Percentiles rank a stretch among this genome's conserved stretches.
Conservation (phyloP, 2,888 invertebrate species). For the Lasioglossum leucozonium region DNA sequence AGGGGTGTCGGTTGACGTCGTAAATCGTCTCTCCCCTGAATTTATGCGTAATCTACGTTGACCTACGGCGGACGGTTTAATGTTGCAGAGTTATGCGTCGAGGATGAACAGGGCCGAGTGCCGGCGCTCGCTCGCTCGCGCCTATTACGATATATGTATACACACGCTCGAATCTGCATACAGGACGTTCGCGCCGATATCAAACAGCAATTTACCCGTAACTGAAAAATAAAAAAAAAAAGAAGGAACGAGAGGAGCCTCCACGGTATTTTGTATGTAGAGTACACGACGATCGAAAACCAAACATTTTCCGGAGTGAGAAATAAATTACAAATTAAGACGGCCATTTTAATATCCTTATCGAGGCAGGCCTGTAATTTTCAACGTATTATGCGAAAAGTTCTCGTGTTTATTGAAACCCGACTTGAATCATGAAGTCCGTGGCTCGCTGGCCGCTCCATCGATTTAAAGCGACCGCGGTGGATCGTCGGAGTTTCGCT, state of each 20-base stretch:
- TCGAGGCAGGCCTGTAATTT: neutral
- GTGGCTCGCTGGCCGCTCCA: neutral
- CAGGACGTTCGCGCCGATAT: conserved; percentile 15
- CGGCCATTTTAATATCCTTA: neutral
- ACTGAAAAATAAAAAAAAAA: no score
- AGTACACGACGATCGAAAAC: neutral
- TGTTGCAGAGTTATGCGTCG: conserved; percentile 73
- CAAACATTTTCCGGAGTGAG: neutral
- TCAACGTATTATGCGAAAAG: neutral
- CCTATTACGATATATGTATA: conserved; percentile 13
- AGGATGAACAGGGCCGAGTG: conserved; percentile 39
- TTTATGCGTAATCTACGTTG: conserved; percentile 79
- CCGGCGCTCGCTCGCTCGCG: conserved; percentile 18
- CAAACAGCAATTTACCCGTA: neutral
- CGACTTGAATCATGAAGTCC: conserved; percentile 1
- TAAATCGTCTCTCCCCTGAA: conserved; percentile 73
- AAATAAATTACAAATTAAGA: neutral
- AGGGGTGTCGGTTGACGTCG: conserved; percentile 64
- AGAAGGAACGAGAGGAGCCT: neutral
- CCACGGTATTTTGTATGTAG: neutral
- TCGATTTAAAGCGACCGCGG: neutral
- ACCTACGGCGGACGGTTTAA: conserved; percentile 75
- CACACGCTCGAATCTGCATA: conserved; percentile 26
- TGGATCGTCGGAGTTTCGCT: neutral
- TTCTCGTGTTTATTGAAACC: neutral